A percentile compares a stretch with the other conserved stretches of the same genome.
Conservation (phyloP, 2,113 vertebrate genomes). For the Hippolais icterina region DNA sequence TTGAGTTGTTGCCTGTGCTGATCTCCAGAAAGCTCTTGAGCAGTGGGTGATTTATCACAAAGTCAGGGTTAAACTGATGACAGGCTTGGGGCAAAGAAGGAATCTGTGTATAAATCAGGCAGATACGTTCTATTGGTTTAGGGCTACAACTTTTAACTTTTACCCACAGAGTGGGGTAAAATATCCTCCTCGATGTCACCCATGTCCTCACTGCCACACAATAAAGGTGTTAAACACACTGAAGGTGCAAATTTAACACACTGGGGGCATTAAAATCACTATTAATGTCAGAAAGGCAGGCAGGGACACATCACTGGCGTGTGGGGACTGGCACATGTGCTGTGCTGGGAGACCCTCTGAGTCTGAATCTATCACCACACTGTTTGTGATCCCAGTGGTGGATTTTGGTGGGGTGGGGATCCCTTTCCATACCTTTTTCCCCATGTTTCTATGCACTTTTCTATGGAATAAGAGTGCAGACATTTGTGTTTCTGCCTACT, state of each 20-base stretch:
- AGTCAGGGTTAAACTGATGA: not conserved
- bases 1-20: not conserved
- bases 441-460: not conserved
- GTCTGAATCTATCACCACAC: not conserved
- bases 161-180: not conserved
- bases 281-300: not conserved
- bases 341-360: not conserved
- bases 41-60: not conserved
- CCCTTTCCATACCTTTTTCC: not conserved
- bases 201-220: not conserved
- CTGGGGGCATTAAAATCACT: not conserved
- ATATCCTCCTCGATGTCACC: not conserved
- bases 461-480: not conserved
- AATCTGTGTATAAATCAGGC: not conserved
- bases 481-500: not conserved
- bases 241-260: not conserved
- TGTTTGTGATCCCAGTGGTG: not conserved
- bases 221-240: not conserved
- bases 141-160: not conserved
- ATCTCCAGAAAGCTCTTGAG: not conserved
- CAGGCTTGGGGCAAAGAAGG: not conserved
- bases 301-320: not conserved
- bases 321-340: fast-evolving
- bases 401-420: not conserved
- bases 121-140: not conserved